phyloP scores from a whole-genome alignment of 2,113 vertebrate species.

The Sinocyclocheilus anshuiensis region DNA sequence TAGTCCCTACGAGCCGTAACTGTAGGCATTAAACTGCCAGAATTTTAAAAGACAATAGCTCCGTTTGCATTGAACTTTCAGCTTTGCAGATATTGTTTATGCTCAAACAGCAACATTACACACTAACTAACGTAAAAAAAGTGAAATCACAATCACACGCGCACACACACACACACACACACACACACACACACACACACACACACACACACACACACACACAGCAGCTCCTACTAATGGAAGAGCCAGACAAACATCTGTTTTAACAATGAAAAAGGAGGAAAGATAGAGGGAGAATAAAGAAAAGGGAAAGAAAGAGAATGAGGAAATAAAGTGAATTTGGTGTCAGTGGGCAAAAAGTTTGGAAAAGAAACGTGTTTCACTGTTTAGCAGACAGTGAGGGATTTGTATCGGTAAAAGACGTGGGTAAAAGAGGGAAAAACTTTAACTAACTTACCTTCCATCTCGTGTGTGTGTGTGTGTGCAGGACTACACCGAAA shows the following conservation, averaged over 20 bases:
- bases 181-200: not conserved
- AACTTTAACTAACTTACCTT: not conserved
- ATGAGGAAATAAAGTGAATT: not conserved
- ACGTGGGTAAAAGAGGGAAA: not conserved
- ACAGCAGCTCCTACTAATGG: conserved; percentile 18
- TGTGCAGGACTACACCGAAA: not conserved
- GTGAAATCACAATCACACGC: not conserved
- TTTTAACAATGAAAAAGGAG: conserved; percentile 33
- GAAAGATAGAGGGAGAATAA: conserved; percentile 4
- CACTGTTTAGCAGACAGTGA: conserved; percentile 2
- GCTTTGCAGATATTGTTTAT: too few species aligned
- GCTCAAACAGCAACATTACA: too few species aligned
- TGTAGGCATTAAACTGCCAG: too few species aligned
- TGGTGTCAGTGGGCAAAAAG: conserved; percentile 1
- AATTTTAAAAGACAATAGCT: too few species aligned
- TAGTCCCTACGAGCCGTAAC: too few species aligned
- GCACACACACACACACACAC: conserved; percentile 12
- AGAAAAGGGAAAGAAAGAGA: conserved; percentile 17
- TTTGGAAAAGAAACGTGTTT: not conserved
- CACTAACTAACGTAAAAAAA: too few species aligned
- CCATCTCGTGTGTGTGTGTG: not conserved
- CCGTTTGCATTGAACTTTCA: too few species aligned
- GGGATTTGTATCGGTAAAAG: not conserved
- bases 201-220: not conserved
- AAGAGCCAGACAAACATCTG: conserved; percentile 46